These are phyloP conservation scores for Biston stratarius DNA, from an alignment of 2,888 invertebrate species.

Conservation along the genomic window DNA sequence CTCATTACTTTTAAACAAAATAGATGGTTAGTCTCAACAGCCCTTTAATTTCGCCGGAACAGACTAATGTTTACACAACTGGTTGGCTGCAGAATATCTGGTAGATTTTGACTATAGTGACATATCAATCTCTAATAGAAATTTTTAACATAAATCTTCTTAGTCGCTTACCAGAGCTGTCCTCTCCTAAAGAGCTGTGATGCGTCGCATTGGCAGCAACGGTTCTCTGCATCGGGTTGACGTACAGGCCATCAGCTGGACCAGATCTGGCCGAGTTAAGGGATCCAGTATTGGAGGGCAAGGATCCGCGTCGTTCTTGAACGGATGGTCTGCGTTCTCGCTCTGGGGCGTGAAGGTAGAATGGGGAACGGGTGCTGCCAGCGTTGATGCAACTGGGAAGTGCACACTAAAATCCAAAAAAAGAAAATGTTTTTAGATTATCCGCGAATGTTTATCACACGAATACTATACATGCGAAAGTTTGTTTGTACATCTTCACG, in stretches of 20 bases:
- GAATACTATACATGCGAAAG: too few relatives aligned
- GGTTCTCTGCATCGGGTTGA: conserved; percentile 91
- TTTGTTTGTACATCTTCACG: too few relatives aligned
- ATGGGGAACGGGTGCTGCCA: conserved; percentile 85
- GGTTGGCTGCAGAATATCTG: too few relatives aligned
- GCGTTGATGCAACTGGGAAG: conserved; percentile 84
- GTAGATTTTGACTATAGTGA: too few relatives aligned
- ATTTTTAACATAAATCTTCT: too few relatives aligned
- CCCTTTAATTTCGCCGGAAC: too few relatives aligned
- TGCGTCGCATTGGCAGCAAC: conserved; percentile 64
- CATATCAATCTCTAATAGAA: too few relatives aligned
- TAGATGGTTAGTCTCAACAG: too few relatives aligned
- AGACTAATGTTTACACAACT: too few relatives aligned
- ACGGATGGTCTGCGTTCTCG: conserved; percentile 66
- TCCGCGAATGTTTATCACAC: too few relatives aligned
- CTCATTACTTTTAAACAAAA: too few relatives aligned
- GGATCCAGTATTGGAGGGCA: conserved; percentile 77
- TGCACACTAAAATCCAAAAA: conserved; percentile 84
- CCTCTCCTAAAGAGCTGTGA: conserved; percentile 78
- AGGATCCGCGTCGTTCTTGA: conserved; percentile 71
- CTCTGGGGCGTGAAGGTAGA: conserved; percentile 92
- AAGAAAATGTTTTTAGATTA: not conserved
- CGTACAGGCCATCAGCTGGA: conserved; percentile 93
- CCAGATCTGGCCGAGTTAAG: conserved; percentile 73
- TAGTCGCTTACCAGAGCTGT: conserved; percentile 52